Evolutionary conservation across 1,140 invertebrate species (phyloP), one percentile per base, ranked within the genome.

Genomic region (Hypsibius dujardini): DNA sequence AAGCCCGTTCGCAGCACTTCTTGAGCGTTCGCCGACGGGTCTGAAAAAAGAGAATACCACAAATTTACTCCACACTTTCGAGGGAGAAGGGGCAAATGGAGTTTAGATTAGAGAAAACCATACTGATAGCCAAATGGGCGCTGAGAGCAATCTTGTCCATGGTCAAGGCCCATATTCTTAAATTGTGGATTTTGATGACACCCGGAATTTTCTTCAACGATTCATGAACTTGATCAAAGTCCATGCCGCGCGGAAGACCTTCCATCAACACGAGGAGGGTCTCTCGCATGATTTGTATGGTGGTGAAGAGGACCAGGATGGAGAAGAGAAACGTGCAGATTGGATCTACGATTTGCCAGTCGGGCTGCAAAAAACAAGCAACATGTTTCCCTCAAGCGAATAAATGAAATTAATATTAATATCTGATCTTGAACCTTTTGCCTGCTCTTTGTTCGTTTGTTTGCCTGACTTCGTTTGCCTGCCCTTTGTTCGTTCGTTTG

Each of bases 291-390:
- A 98, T 95, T 46, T 87, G 86, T 74, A 95, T 86, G 0, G 95
- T 98, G 40, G 95, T 98, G 71, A 90, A 82, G 2, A 98, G 83
- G n/a, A 99, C 95, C 75, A 98, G 82, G 28, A 96, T 77, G 0
- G 94, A 97, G 80, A 98, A 98, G 1, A 98, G 76, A 80, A 98
- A 96, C 1, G 95, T 98, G 79, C 95, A 98, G 79, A 99, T 95
- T 14, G 95, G 95, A 84, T 99, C 95, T 12, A 95, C 89, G 71
- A 98, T 86, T 72, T 82, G 84, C 86, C 87, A 96, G 42, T 85
- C 83, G 46, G 90, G 89, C 88, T 92, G 81, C 67, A 86, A 76
- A 56, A 56, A 56, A 56, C 7, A 56, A 73, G 28, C 28, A 28
- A 28, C 28, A 28, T 28, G 28, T 28, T 28, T 28, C 28, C 28